phyloP scores from a whole-genome alignment of 2,888 invertebrate species.

The Julus scandinavius region DNA sequence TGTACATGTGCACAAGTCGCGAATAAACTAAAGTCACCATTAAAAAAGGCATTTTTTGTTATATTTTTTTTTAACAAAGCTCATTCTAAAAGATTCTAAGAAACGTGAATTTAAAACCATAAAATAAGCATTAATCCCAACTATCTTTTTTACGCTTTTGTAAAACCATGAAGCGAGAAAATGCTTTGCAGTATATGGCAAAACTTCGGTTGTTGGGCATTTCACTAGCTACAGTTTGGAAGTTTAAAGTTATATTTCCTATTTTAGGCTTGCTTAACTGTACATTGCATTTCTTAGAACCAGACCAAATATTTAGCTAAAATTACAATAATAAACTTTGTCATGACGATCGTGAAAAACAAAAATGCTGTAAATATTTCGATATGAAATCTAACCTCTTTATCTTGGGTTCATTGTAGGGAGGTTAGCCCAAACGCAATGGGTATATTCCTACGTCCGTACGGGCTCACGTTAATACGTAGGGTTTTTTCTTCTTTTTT shows the following conservation, averaged over 20 bases:
- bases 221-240: background rate
- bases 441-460: background rate
- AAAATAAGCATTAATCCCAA: conserved; percentile 30
- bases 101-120: background rate
- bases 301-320: no score
- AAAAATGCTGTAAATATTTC: no score
- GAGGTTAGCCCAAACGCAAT: background rate
- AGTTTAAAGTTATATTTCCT: no score
- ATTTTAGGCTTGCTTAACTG: no score
- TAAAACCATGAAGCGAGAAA: conserved; percentile 18
- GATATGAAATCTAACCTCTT: background rate
- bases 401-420: background rate
- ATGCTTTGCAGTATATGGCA: background rate
- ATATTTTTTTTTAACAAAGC: background rate
- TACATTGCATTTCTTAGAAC: no score
- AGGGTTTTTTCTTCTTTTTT: background rate
- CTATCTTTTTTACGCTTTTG: conserved; percentile 8
- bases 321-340: no score
- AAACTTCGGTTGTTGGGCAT: background rate
- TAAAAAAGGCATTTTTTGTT: background rate
- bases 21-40: background rate
- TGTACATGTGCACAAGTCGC: background rate
- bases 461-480: background rate
- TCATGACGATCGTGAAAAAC: no score
- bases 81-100: background rate